Evolutionary conservation across 92 coral and sea anemone genomes (phyloP), one percentile per base, ranked within the genome.

Genomic region (Zoanthus sansibaricus): DNA sequence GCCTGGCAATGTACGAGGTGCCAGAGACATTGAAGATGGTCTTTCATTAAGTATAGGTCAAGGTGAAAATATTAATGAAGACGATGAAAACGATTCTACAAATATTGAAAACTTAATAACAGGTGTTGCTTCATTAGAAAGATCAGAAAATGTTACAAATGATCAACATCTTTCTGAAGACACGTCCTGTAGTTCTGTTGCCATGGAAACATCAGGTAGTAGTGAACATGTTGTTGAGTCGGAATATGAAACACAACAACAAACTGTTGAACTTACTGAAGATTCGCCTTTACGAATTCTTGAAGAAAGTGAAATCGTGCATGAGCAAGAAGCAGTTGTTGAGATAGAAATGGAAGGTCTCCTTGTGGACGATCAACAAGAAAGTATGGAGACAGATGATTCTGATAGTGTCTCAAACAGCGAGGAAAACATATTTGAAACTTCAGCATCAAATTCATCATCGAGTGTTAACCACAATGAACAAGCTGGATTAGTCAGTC

Each of bases 281-380:
- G 98, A 95, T 78, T 95, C 98, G 0, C 98, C 98, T 10, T 86
- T 95, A 64, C 84, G 98, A 82, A 92, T 95, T 45, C 69, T 95
- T 56, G 98, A 94, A 69, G 98, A 95, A 88, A 90, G 91, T 48
- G 98, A 93, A 20, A 87, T 88, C 30, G 97, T 88, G 3, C 90
- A 84, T 45, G 94, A 91, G 52, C 96, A 94, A 52, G 93, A 83
- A 71, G 49, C 82, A 1, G 54, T 58, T n/a, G 46, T 71, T 72
- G 87, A 83, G 75, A 69, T 49, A 71, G 80, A 71, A 71, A 71
- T 71, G 80, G 82, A 70, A 83, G 87, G 48, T 9, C 37, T 54
- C 54, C 18, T 78, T 61, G 83, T 18, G 3, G 94, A 84, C 2
- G 83, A 89, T 55, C 90, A 82, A 10, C 93, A 92, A 62, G 82